Evolutionary conservation across 2,113 vertebrate genomes (phyloP), one percentile per base, ranked within the genome.

Genomic region (Panthera leo): DNA sequence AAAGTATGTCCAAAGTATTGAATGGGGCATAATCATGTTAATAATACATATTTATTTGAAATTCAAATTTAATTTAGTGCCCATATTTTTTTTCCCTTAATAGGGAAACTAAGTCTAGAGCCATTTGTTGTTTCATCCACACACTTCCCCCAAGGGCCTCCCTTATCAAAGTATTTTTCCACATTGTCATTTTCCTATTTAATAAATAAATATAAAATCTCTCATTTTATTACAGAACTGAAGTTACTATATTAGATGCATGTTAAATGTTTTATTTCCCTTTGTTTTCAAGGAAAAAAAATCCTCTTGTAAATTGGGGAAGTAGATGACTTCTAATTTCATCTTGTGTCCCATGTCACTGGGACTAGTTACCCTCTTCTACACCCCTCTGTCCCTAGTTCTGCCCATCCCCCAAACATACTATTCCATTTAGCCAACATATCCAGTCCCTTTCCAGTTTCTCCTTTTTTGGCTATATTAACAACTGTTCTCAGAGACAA

Each of bases 351-450:
- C 14, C 4, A 23, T 6, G 1, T 48, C 34, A 1, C 2, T 19
- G 9, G 23, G 6, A 23, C 55, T 53, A 12, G 16, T 61, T 25
- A 14, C 6, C 13, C 7, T 45, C 13, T n/a, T 45, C 67, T 48
- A 27, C 7, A 42, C 0, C 8, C 7, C 0, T 3, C 15, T 63
- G 21, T 80, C 16, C 3, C 18, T 8, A 3, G 0, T 7, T 16
- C 10, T 80, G 7, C 3, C 29, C 6, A 19, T 8, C 0, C 9
- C 25, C 19, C 0, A 31, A 79, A 4, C 3, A n/a, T 8, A 19
- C 0, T 68, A 5, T 84, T 51, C 23, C 19, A 6, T 58, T 23
- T 25, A 53, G 5, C 25, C 13, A 27, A 5, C 39, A 25, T 45
- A 19, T 29, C 34, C 19, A 10, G 1, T 39, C 31, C 2, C 61